Base-by-base conservation (phyloP, 2,888 invertebrate genomes). In the Microctonus hyperodae region DNA sequence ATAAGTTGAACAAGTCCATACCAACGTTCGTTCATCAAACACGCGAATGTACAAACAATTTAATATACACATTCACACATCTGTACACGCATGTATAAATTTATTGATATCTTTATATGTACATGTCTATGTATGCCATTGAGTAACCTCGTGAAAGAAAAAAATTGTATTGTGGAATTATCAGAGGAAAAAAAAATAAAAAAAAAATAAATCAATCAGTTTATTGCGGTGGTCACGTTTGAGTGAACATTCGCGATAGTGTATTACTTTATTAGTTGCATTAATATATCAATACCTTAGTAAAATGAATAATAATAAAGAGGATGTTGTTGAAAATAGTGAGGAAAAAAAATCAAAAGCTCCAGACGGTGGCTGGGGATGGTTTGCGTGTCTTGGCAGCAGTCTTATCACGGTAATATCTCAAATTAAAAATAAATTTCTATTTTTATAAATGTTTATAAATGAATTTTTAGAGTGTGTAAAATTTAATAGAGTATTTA, bases 281-380 rank as follows among this genome's bases (percentile, higher is more conserved):
- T 50, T 16, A 50, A 22, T 7, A 50, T 40, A 6, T 13, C 51
- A 35, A 33, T 35, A 2, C 20, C 13, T 37, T 25, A 13, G 25
- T 11, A 58, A 23, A 37, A 64, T 60, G 63, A 60, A 65, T 28
- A 63, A 65, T 25, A 20, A 68, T 7, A 60, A 35, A 16, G 23
- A 48, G 2, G 55, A 64, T 5, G 56, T n/a, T n/a, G n/a, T n/a
- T 65, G 3, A 25, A 16, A 31, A 68, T 68, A 51, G 44, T 6
- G 63, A 68, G 7, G 62, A 70, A 1, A 60, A 25, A 6, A 72
- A 69, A 9, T 63, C 65, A 13, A 72, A 91, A 75, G 90, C 92
- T 44, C 93, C 92, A 59, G 94, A 94, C 81, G 93, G 94, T 64
- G 93, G 94, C 68, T 94, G 93, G 92, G 94, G 93, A 68, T 94